Conservation (phyloP, 2,113 vertebrate species). For the Odontesthes bonariensis region DNA sequence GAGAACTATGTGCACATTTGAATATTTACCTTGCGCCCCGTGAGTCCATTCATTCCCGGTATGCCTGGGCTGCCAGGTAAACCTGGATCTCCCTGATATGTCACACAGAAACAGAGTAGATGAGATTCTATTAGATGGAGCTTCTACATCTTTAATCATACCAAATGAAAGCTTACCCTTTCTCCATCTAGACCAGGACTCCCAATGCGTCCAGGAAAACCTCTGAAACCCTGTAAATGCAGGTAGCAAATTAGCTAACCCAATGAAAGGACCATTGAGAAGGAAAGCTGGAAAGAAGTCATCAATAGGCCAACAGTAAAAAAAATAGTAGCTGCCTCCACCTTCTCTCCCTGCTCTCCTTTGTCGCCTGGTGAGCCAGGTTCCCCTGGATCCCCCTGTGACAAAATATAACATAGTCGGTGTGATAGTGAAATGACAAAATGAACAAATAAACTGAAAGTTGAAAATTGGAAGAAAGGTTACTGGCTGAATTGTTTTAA, state of each 20-base stretch:
- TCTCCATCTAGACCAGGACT: slow-evolving; percentile 79
- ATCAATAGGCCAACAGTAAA: neutral
- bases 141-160: neutral
- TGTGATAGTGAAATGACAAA: neutral
- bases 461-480: neutral
- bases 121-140: neutral
- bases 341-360: slow-evolving; percentile 87
- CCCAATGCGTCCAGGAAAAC: slow-evolving; percentile 83
- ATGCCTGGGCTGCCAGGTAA: slow-evolving; percentile 81
- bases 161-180: slow-evolving; percentile 74
- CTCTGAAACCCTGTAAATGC: slow-evolving; percentile 82
- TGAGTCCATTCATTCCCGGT: slow-evolving; percentile 80
- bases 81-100: slow-evolving; percentile 85
- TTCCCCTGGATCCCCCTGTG: slow-evolving; percentile 86
- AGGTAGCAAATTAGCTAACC: neutral
- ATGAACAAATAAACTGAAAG: neutral
- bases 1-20: neutral
- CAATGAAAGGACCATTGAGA: neutral
- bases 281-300: accelerated
- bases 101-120: neutral
- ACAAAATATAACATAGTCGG: neutral
- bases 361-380: slow-evolving; percentile 80
- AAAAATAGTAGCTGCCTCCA: slow-evolving; percentile 45
- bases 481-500: slow-evolving; percentile 26
- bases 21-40: slow-evolving; percentile 83